Conservation (phyloP, 2,113 vertebrate genomes). For the Chaetorhynchus papuensis region DNA sequence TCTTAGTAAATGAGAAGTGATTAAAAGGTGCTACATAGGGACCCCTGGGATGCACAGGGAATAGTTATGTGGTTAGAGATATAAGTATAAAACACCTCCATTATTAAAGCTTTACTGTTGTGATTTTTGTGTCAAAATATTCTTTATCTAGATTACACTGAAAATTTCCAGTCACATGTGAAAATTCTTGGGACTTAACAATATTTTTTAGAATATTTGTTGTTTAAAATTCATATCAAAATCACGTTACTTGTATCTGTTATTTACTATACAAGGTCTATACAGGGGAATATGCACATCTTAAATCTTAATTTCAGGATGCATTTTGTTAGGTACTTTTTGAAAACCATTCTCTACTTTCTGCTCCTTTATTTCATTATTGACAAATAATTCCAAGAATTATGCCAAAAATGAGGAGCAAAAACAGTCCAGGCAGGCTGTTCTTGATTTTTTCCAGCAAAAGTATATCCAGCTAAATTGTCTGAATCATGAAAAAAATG, state of each 20-base stretch:
- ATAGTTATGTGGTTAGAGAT: neutral
- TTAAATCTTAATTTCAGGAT: neutral
- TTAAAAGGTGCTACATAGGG: neutral
- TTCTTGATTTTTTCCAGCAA: neutral
- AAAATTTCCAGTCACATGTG: neutral
- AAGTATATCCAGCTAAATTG: neutral
- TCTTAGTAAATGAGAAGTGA: neutral
- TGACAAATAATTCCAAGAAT: neutral
- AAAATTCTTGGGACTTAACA: neutral
- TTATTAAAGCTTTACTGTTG: neutral
- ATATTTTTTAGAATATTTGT: neutral
- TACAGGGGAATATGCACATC: neutral
- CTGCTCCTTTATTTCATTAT: neutral
- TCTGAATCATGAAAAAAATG: neutral
- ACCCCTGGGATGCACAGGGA: neutral
- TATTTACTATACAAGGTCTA: neutral
- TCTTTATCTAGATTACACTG: neutral
- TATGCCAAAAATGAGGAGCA: neutral
- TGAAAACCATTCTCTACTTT: neutral
- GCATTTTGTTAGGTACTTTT: neutral
- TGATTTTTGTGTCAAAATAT: neutral
- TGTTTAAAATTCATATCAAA: neutral
- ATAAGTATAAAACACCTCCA: neutral
- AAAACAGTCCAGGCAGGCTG: neutral
- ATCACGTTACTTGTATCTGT: neutral